Evolutionary conservation across 2,888 invertebrate species (phyloP), one percentile per base, ranked within the genome.

Genomic region (Venustoraphidia nigricollis): DNA sequence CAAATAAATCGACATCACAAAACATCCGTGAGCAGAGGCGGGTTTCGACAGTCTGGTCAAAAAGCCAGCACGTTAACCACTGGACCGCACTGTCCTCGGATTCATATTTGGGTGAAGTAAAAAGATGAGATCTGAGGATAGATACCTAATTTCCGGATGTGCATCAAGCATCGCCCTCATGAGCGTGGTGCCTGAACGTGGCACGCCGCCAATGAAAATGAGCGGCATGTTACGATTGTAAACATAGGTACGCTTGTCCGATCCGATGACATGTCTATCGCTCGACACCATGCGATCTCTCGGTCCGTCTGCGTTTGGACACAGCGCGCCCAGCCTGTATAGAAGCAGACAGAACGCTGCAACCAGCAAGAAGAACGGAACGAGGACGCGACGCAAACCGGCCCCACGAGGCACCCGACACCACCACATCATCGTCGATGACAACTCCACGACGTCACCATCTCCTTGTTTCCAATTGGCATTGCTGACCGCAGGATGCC

Each of bases 131-230:
- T 27, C 27, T 27, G 27, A 6, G 27, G 11, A 37, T 34, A 54
- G 66, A 65, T 62, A 83, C 82, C 94, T 82, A 61, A 97, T 88
- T 62, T 90, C 89, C 11, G 93, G 91, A 76, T 97, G 96, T 53
- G 96, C 95, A 70, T 98, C 97, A 59, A 98, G 73, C 91, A 97
- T 93, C 54, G 94, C 95, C 60, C 97, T 78, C 87, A 95, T 92
- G 57, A 97, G 76, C 52, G 97, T 97, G 41, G 96, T 97, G 47
- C 96, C 97, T 45, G 94, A 95, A 58, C 96, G 80, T 49, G 97
- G 97, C 63, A 97, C 93, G 53, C 97, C 97, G 50, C 96, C 96
- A 66, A 97, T 92, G 73, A 95, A 95, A 66, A 94, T 90, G 57
- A 95, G 75, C 58, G 94, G 94, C 83, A 92, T 88, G 58, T 85